These are phyloP conservation scores for Molossus alvarezi DNA, from an alignment of 2,797 vertebrate genomes.

Conservation along the genomic window DNA sequence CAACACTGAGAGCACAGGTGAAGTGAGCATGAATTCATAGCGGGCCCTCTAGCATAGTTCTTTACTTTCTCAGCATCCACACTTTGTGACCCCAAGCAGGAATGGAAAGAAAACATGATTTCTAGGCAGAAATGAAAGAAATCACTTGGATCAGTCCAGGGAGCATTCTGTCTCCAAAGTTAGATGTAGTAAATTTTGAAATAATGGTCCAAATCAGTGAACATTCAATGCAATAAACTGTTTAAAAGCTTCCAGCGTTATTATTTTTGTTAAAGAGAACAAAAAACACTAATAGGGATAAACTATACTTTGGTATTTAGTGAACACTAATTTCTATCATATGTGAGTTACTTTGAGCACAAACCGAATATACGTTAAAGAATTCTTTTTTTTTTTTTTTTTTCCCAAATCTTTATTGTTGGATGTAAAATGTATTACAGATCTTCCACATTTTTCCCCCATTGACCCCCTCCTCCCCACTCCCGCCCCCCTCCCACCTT, in stretches of 20 bases:
- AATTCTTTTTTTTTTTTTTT: no score
- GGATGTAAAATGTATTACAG: no score
- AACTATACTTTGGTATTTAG: background rate
- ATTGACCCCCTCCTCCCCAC: no score
- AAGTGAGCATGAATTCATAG: background rate
- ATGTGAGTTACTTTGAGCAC: background rate
- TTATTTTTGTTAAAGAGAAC: conserved; percentile 36
- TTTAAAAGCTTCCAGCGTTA: background rate
- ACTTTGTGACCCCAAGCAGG: background rate
- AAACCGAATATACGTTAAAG: background rate
- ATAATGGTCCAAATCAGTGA: background rate
- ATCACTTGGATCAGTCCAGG: no score
- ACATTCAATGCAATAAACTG: background rate
- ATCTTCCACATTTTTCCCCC: no score
- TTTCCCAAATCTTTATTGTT: no score
- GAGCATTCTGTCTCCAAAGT: background rate
- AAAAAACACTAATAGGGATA: background rate
- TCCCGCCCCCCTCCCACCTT: no score
- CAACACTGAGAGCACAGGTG: background rate
- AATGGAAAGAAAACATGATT: background rate
- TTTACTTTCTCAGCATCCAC: background rate
- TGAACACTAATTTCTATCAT: conserved; percentile 35
- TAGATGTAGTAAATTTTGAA: background rate
- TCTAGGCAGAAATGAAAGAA: background rate
- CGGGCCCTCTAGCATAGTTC: background rate